Evolutionary conservation across 2,113 vertebrate species (phyloP), one percentile per base, ranked within the genome.

Genomic region (Columbina picui): DNA sequence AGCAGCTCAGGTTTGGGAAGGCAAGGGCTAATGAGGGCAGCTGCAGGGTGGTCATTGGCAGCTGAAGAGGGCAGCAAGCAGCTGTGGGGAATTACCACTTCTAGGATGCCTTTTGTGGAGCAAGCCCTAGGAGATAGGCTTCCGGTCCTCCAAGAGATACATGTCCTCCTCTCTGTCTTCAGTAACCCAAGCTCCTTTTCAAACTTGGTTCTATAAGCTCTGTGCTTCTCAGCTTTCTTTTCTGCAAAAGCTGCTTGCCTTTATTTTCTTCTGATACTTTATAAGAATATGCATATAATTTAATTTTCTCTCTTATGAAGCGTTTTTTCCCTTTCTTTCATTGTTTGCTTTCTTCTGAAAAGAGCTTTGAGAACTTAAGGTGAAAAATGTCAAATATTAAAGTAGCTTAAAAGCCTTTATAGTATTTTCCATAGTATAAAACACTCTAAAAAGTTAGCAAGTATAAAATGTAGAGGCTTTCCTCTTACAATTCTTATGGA

Each of bases 321-420:
- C 15, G 25, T 39, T 92, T 88, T 88, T 77, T 77, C 64, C 78
- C 7, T 84, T 82, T 52, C 34, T 87, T 84, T 83, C 50, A 74
- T 53, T 91, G 18, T 81, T 82, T 85, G 19, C 14, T 8, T 2
- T 76, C 91, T 64, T 86, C 74, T 71, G 41, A 86, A 81, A 86
- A 77, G 25, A 84, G 41, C 34, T 87, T 87, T 93, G 43, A 90
- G 84, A 89, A 73, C 6, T 20, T 47, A 43, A 83, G 45, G 12
- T 88, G 23, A 25, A 73, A 93, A 94, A 64, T 50, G 22, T 38
- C 59, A 57, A 56, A 73, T 85, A 50, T 41, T 80, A 45, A 76
- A 85, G 47, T 71, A 83, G 6, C 57, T 90, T 75, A 49, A 93
- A 96, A 77, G 9, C 32, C 50, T 82, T 83, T 79, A 73, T 41